Conservation (phyloP, 1,140 invertebrate genomes). For the Listronotus bonariensis region DNA sequence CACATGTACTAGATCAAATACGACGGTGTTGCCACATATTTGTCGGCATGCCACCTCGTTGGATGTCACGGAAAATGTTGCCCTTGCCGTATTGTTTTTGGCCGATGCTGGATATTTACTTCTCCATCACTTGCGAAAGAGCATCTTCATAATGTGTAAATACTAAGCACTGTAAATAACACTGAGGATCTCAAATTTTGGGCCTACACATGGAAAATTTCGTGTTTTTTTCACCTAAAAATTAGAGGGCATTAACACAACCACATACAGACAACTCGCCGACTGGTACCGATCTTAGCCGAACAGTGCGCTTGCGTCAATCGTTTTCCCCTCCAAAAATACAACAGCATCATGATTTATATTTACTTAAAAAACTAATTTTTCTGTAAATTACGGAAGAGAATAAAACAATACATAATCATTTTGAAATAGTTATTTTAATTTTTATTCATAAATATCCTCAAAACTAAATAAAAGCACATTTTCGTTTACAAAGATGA, state of each 20-base stretch:
- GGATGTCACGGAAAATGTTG: constrained; percentile 17
- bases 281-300: too few relatives aligned
- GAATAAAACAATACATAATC: too few relatives aligned
- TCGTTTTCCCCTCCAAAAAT: too few relatives aligned
- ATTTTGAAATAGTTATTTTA: too few relatives aligned
- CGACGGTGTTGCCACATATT: constrained; percentile 20
- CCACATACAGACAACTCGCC: constrained; percentile 2
- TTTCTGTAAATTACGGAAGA: too few relatives aligned
- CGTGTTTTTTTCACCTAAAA: constrained; percentile 2
- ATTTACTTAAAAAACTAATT: too few relatives aligned
- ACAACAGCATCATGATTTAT: too few relatives aligned
- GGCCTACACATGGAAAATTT: constrained; percentile 4
- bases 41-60: constrained; percentile 6
- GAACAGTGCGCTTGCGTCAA: too few relatives aligned
- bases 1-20: constrained; percentile 4
- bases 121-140: background rate
- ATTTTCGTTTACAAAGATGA: too few relatives aligned
- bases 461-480: too few relatives aligned
- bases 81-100: constrained; percentile 28
- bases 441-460: too few relatives aligned
- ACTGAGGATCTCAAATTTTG: background rate
- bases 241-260: constrained; percentile 17
- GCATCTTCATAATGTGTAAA: background rate
- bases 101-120: constrained; percentile 19
- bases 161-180: background rate